phyloP scores from a whole-genome alignment of 1,140 invertebrate species.

The Drosophila tropicalis region DNA sequence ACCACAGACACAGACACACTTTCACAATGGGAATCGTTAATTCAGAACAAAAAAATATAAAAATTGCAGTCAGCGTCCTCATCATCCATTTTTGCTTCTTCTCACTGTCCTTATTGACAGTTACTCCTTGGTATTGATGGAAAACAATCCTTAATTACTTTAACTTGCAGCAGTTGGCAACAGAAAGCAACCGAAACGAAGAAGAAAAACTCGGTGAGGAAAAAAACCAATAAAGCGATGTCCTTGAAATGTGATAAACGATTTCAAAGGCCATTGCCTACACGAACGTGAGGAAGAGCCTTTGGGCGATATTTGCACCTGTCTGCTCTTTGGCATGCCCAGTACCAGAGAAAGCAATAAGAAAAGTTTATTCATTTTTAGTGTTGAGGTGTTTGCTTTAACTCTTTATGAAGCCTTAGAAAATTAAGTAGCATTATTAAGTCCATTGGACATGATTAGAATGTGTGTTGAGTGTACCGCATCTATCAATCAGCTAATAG shows the following conservation, averaged over 20 bases:
- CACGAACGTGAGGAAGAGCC: constrained; percentile 8
- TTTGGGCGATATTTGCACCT: constrained; percentile 38
- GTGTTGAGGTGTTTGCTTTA: too few relatives aligned
- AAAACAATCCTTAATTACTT: constrained; percentile 54
- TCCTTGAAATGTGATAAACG: constrained; percentile 35
- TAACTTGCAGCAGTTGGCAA: constrained; percentile 16
- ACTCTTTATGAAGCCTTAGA: too few relatives aligned
- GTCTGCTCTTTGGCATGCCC: constrained; percentile 14
- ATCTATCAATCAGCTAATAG: too few relatives aligned
- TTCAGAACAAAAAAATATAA: constrained; percentile 23
- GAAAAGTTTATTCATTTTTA: not conserved
- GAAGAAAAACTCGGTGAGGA: not conserved
- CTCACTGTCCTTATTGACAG: constrained; percentile 55
- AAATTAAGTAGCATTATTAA: too few relatives aligned
- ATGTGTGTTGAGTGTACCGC: too few relatives aligned
- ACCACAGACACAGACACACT: constrained; percentile 1
- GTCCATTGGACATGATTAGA: too few relatives aligned
- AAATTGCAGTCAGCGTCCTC: constrained; percentile 31
- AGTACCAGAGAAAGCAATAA: not conserved
- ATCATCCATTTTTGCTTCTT: constrained; percentile 10
- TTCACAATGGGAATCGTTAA: constrained; percentile 55
- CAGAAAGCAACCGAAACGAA: not conserved
- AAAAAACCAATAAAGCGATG: constrained; percentile 26
- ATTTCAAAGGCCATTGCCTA: constrained; percentile 11
- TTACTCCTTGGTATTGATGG: constrained; percentile 36